Conservation (phyloP, 2,888 invertebrate species). For the Amiota mariae region DNA sequence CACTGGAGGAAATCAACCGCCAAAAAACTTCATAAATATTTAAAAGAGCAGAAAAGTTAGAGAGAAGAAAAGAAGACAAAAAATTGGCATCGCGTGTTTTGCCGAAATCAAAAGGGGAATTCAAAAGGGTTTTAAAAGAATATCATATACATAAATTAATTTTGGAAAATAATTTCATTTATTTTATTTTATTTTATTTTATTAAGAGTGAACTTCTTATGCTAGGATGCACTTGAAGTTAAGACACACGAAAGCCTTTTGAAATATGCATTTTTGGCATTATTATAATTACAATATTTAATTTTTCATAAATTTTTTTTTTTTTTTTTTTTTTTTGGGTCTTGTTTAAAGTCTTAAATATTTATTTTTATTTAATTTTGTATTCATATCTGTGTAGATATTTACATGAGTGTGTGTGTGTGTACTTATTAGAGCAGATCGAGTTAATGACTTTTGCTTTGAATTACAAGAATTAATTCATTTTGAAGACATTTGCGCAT, state of each 20-base stretch:
- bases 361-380: too few species aligned
- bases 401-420: slow-evolving; percentile 10
- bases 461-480: background rate
- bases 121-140: background rate
- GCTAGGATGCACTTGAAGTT: background rate
- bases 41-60: background rate
- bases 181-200: background rate
- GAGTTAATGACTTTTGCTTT: slow-evolving; percentile 50
- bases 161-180: too few species aligned
- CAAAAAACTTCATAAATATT: slow-evolving; percentile 18
- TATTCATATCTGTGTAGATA: background rate
- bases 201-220: background rate
- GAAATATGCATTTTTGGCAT: slow-evolving; percentile 11
- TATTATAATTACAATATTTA: slow-evolving; percentile 7
- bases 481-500: slow-evolving; percentile 9
- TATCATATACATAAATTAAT: background rate
- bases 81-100: slow-evolving; percentile 19
- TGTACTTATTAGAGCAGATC: slow-evolving; percentile 50
- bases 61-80: background rate
- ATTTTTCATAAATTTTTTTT: background rate
- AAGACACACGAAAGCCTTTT: background rate
- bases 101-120: slow-evolving; percentile 7
- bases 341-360: background rate
- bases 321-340: background rate
- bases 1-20: too few species aligned